Evolutionary conservation across 2,113 vertebrate genomes (phyloP).

Genomic region (Hydrolagus affinis): DNA sequence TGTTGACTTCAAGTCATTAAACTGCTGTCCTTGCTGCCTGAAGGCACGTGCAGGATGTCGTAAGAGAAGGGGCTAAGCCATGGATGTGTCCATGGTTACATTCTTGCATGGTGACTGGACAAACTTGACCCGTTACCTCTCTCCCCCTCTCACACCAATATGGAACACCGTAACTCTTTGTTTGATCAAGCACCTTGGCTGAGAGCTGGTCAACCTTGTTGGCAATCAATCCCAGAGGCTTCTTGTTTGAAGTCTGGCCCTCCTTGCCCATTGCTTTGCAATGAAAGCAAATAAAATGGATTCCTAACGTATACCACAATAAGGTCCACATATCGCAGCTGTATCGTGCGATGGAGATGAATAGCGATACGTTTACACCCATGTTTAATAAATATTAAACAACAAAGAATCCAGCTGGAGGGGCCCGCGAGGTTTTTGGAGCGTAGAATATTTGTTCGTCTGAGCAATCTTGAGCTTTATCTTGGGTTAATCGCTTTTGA

Average conservation of each 20-base stretch:
- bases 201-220: not conserved
- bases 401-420: not conserved
- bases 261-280: not conserved
- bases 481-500: not conserved
- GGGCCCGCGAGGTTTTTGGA: not conserved
- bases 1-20: not conserved
- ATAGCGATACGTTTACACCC: not conserved
- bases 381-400: not conserved
- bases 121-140: not conserved
- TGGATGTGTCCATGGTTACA: not conserved
- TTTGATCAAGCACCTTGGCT: not conserved
- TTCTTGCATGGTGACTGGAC: not conserved
- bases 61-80: not conserved
- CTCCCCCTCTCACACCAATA: no score
- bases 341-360: not conserved
- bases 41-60: not conserved
- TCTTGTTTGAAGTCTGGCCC: constrained; percentile 20
- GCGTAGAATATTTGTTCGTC: not conserved
- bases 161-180: not conserved
- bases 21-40: not conserved
- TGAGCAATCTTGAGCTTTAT: not conserved
- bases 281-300: not conserved
- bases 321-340: not conserved
- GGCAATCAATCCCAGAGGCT: not conserved
- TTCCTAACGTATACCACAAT: not conserved